A percentile compares a stretch with the other conserved stretches of the same genome.
Conservation (phyloP, 2,113 vertebrate species). For the Phainopepla nitens region DNA sequence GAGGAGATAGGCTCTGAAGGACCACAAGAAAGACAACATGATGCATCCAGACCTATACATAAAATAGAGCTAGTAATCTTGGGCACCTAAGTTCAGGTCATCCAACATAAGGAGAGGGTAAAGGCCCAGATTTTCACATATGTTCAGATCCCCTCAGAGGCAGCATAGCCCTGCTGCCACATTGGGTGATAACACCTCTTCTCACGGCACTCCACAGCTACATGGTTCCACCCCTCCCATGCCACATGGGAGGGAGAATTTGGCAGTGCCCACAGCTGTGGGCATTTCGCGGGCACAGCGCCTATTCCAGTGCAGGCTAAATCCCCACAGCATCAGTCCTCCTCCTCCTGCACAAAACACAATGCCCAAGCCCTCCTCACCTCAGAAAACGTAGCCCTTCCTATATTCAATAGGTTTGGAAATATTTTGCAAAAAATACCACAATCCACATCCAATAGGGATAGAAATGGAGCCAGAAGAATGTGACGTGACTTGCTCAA, state of each 20-base stretch:
- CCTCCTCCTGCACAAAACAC: background rate
- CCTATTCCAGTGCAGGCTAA: background rate
- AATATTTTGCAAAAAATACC: background rate
- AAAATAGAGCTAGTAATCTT: background rate
- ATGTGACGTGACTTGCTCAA: background rate
- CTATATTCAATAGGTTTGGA: background rate
- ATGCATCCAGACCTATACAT: background rate
- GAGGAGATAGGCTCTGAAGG: background rate
- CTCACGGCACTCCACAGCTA: fast-evolving
- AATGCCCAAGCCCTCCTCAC: background rate
- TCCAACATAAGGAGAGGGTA: background rate
- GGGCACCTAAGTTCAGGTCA: background rate
- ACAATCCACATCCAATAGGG: background rate
- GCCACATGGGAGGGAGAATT: background rate
- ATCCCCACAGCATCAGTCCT: background rate
- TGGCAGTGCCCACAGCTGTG: background rate
- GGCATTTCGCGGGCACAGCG: fast-evolving
- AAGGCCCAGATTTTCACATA: background rate
- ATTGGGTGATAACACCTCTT: background rate
- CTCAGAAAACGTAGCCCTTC: background rate
- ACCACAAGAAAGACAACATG: background rate
- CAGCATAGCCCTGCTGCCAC: background rate
- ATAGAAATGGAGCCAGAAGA: background rate
- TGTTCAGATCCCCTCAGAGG: background rate
- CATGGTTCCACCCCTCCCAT: background rate